Evolutionary conservation across 2,113 vertebrate species (phyloP), one percentile per base, ranked within the genome.

Genomic region (Meriones unguiculatus): DNA sequence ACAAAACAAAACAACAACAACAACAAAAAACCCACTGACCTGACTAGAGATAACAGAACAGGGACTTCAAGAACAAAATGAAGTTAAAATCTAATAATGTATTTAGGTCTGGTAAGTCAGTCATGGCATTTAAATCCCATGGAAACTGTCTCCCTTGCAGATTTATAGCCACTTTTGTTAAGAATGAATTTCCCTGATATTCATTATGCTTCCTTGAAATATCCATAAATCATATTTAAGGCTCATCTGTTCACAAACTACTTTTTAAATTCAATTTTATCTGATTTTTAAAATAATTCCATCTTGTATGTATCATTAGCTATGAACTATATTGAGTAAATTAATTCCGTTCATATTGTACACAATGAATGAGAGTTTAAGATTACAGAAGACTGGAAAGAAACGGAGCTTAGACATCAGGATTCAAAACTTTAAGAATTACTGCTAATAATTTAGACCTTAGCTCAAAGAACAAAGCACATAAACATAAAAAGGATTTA

Each of bases 181-280:
- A 95, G 18, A 84, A 87, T 62, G 14, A 46, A 96, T n/a, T 89
- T 95, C 7, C 73, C 25, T 77, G 17, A 82, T 24, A 85, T 64
- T 89, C 17, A 30, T 88, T 35, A 82, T 25, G 77, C 52, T 92
- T 20, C 6, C 12, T 93, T 90, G 13, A 85, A 95, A 94, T 54
- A 50, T 0, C 41, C 64, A 7, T 73, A 65, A 92, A 38, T 75
- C 35, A 67, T 67, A 89, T 46, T 86, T 93, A 64, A 62, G 89
- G 9, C 8, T 84, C 35, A 89, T 4, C 8, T 32, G 50, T 64
- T 20, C 67, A 12, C 24, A 86, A 75, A 30, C 73, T 22, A 72
- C 77, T 93, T 88, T 22, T 32, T 62, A 12, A 70, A 9, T 86
- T 70, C 35, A 7, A 28, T 94, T 90, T 77, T 67, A 46, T 32